Percentiles rank a stretch among this genome's conserved stretches.
Conservation (phyloP, 2,113 vertebrate species). For the Eleginops maclovinus region DNA sequence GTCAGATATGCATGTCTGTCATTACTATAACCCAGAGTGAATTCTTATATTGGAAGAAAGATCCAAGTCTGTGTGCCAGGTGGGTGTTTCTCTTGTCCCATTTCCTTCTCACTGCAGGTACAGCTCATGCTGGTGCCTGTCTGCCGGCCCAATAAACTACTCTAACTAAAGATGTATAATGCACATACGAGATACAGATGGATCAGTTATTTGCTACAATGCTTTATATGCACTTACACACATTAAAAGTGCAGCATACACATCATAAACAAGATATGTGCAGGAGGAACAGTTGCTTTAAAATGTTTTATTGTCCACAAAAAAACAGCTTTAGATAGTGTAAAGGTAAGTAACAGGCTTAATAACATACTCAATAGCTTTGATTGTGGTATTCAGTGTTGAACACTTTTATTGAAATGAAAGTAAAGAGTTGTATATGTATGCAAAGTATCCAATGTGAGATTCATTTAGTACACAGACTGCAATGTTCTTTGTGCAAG, state of each 20-base stretch:
- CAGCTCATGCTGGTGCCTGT: slow-evolving; percentile 39
- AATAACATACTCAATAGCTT: not conserved
- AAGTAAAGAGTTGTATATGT: slow-evolving; percentile 8
- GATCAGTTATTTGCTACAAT: slow-evolving; percentile 5
- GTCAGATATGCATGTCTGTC: too few relatives aligned
- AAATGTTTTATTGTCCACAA: not conserved
- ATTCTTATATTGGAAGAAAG: not conserved
- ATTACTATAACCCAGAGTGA: not conserved
- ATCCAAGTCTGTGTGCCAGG: not conserved
- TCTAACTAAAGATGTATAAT: slow-evolving; percentile 28
- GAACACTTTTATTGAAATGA: slow-evolving; percentile 36
- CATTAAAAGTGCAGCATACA: not conserved
- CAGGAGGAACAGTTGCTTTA: not conserved
- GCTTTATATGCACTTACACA: not conserved
- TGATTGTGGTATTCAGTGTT: not conserved
- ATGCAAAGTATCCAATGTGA: not conserved
- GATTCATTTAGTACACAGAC: not conserved
- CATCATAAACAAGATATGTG: not conserved
- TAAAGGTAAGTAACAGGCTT: not conserved
- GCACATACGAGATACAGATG: not conserved
- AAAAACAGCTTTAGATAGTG: not conserved
- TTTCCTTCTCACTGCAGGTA: not conserved
- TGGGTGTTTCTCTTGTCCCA: slow-evolving; percentile 3
- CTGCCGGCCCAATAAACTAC: slow-evolving; percentile 10
- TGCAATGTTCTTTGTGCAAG: too few relatives aligned